Evolutionary conservation across 2,888 invertebrate species (phyloP).

Genomic region (Agonopterix heracliana): DNA sequence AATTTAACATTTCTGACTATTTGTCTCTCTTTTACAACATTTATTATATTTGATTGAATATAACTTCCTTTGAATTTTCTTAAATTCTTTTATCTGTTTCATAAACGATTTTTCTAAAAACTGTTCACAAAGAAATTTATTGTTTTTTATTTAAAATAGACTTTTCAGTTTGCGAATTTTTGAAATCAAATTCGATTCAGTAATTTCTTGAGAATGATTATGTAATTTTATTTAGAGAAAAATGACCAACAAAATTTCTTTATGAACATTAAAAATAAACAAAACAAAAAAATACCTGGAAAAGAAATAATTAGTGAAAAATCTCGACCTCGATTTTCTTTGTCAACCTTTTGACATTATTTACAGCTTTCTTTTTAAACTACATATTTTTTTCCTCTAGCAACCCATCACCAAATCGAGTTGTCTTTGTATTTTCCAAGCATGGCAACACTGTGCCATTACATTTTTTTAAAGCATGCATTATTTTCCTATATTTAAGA

Average conservation of each 20-base stretch:
- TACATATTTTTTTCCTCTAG: slow-evolving; percentile 13
- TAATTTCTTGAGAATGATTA: neutral
- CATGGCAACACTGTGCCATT: slow-evolving; percentile 23
- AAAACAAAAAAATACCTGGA: slow-evolving; percentile 18
- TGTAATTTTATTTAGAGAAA: neutral
- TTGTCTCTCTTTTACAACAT: too few species aligned
- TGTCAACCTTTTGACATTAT: slow-evolving; percentile 2
- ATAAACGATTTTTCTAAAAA: too few species aligned
- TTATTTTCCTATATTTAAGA: slow-evolving; percentile 8
- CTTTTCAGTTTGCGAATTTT: too few species aligned
- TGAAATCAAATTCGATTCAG: slow-evolving; percentile 3
- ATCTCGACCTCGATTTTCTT: neutral
- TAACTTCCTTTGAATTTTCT: too few species aligned
- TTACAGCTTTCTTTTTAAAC: slow-evolving; percentile 6
- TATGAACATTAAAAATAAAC: slow-evolving; percentile 11
- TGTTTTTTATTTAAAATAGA: too few species aligned
- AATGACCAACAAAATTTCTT: slow-evolving; percentile 9
- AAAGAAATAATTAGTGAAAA: slow-evolving; percentile 22
- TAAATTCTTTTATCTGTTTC: too few species aligned
- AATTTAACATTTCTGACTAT: neutral
- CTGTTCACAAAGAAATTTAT: slow-evolving; percentile 1
- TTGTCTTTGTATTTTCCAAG: slow-evolving; percentile 10
- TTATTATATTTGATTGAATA: too few species aligned
- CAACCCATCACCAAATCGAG: slow-evolving; percentile 30
- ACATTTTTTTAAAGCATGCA: slow-evolving; percentile 25